A percentile compares a stretch with the other conserved stretches of the same genome.
Conservation (phyloP, 2,113 vertebrate species). For the Xiphophorus hellerii region DNA sequence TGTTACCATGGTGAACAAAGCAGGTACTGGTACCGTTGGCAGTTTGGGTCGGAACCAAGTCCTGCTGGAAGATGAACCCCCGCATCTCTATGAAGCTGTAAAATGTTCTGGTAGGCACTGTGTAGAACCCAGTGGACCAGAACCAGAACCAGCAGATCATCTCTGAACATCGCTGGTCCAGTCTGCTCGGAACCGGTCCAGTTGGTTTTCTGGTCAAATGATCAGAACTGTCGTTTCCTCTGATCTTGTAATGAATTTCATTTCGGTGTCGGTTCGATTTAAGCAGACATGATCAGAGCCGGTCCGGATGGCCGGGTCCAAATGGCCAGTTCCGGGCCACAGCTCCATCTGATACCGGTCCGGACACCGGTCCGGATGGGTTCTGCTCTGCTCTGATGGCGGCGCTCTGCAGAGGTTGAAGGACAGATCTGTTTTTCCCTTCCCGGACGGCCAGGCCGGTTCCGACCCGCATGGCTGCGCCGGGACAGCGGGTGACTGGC, state of each 20-base stretch:
- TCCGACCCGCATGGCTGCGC: constrained; percentile 61
- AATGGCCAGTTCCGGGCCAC: constrained; percentile 28
- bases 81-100: too few relatives aligned
- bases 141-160: too few relatives aligned
- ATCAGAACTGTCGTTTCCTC: constrained; percentile 30
- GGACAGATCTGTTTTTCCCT: constrained; percentile 54
- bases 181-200: too few relatives aligned
- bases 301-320: too few relatives aligned
- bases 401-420: constrained; percentile 44
- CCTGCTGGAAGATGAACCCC: too few relatives aligned
- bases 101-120: too few relatives aligned
- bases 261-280: constrained; percentile 12
- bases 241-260: constrained; percentile 19
- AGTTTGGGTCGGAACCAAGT: too few relatives aligned
- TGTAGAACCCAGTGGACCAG: too few relatives aligned
- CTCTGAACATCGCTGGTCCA: too few relatives aligned
- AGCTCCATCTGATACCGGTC: constrained; percentile 58
- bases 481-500: constrained; percentile 70
- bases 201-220: constrained; percentile 46
- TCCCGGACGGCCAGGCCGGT: constrained; percentile 73
- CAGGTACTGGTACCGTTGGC: too few relatives aligned
- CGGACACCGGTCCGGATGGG: constrained; percentile 36
- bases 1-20: too few relatives aligned
- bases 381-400: constrained; percentile 63
- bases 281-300: constrained; percentile 15